Evolutionary conservation across 2,888 invertebrate species (phyloP).

Genomic region (Phaonia tiefii): DNA sequence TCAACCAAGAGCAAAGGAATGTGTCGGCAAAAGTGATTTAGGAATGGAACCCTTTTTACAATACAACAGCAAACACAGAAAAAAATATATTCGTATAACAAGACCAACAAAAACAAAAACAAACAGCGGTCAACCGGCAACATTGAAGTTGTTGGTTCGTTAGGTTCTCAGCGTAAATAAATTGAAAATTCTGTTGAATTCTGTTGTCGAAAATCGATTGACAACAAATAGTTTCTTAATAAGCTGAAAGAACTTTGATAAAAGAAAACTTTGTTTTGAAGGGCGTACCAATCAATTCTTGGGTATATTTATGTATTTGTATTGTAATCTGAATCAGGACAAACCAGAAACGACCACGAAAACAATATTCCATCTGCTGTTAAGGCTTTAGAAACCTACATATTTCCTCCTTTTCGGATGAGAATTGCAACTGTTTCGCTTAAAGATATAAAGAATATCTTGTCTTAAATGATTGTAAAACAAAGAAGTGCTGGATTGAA

Average conservation of each 20-base stretch:
- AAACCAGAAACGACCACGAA: too few relatives aligned
- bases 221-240: constrained; percentile 16
- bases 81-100: not conserved
- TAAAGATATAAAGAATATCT: too few relatives aligned
- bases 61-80: not conserved
- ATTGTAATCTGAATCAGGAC: too few relatives aligned
- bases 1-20: not conserved
- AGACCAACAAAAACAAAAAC: not conserved
- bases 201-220: constrained; percentile 13
- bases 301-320: too few relatives aligned
- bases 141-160: not conserved
- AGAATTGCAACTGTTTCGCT: too few relatives aligned
- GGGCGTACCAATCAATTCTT: too few relatives aligned
- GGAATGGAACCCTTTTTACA: constrained; percentile 16
- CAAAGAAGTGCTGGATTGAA: too few relatives aligned
- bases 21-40: not conserved
- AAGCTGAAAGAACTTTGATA: constrained; percentile 11
- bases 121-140: not conserved
- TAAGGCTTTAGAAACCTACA: too few relatives aligned
- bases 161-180: constrained; percentile 13
- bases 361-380: too few relatives aligned
- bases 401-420: too few relatives aligned
- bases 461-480: too few relatives aligned
- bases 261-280: not conserved
- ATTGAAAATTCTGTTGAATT: constrained; percentile 33